Evolutionary conservation across 2,888 invertebrate genomes (phyloP), one percentile per base, ranked within the genome.

Genomic region (Coelinius sp.): DNA sequence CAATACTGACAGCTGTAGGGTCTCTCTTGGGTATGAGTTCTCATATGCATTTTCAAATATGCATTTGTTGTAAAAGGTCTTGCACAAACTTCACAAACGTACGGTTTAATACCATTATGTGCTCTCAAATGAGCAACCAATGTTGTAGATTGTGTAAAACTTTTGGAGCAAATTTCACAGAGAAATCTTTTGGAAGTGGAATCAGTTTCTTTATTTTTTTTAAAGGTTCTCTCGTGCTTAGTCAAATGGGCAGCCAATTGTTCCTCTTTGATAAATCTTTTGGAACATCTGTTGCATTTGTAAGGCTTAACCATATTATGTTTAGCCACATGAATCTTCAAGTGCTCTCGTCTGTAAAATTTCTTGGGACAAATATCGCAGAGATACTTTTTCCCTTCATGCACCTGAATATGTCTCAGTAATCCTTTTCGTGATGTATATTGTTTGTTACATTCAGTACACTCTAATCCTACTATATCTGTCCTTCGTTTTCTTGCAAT

Each of bases 361-460:
- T 88, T 88, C 74, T 88, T 87, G 2, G 88, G 88, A 35, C 88
- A 88, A 25, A 87, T 87, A 59, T 88, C 88, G 59, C 87, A 88
- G 0, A 87, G 77, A 31, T 87, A 88, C 63, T 87, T 87, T 46
- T 88, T 88, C 0, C 87, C 88, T 67, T 88, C 88, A 76, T 88
- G 88, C 2, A 87, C 86, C 70, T 82, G 76, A 64, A 88, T 86
- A 14, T 87, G 87, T 5, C 88, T 80, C 10, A 88, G 62, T 0
- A 87, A 70, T 4, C 87, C 88, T 44, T 88, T 87, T 0, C 88
- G 78, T 4, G 87, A 87, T 0, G 87, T 87, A 63, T 88, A 87
- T 1, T 81, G 85, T 62, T 88, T 88, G 63, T 88, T 88, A 70
- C 88, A 88, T 53, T 87, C 87, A 0, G 84, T 86, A 49, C 88